Evolutionary conservation across 2,797 vertebrate species (phyloP).

Genomic region (Pelochelys cantorii): DNA sequence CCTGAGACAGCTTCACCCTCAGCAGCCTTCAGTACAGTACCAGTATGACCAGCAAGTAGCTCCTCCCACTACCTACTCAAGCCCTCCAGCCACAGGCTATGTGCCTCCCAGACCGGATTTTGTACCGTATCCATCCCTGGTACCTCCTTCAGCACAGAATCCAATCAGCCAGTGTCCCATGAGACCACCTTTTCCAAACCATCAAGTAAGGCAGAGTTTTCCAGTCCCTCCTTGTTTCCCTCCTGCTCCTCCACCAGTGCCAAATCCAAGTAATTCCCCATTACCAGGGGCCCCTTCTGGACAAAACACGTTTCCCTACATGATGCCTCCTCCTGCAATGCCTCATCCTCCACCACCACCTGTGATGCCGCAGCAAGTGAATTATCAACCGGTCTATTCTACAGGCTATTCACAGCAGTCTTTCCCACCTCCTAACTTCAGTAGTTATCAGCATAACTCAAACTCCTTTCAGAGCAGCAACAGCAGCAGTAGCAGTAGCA

Average conservation of each 20-base stretch:
- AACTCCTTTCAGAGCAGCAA: conserved; percentile 83
- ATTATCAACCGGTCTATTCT: conserved; percentile 86
- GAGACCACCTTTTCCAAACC: conserved; percentile 87
- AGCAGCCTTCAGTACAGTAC: conserved; percentile 86
- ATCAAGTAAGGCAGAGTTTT: conserved; percentile 87
- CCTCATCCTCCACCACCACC: conserved; percentile 86
- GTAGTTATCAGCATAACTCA: conserved; percentile 83
- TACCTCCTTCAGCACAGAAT: conserved; percentile 81
- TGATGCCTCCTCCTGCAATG: conserved; percentile 90
- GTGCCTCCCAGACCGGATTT: conserved; percentile 89
- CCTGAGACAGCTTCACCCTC: conserved; percentile 86
- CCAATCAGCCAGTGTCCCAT: conserved; percentile 86
- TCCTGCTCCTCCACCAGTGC: conserved; percentile 86
- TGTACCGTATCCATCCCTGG: conserved; percentile 89
- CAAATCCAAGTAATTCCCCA: conserved; percentile 79
- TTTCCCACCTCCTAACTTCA: conserved; percentile 88
- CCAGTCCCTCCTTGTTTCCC: conserved; percentile 91
- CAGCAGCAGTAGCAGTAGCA: conserved; percentile 56
- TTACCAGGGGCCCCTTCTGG: conserved; percentile 78
- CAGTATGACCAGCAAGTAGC: conserved; percentile 87
- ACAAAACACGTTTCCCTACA: conserved; percentile 89
- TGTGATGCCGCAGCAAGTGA: conserved; percentile 86
- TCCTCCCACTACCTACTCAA: conserved; percentile 82
- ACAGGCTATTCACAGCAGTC: conserved; percentile 87
- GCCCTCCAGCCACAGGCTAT: conserved; percentile 83